phyloP scores from a whole-genome alignment of 2,113 vertebrate genomes.

The Nothocercus nigrocapillus region DNA sequence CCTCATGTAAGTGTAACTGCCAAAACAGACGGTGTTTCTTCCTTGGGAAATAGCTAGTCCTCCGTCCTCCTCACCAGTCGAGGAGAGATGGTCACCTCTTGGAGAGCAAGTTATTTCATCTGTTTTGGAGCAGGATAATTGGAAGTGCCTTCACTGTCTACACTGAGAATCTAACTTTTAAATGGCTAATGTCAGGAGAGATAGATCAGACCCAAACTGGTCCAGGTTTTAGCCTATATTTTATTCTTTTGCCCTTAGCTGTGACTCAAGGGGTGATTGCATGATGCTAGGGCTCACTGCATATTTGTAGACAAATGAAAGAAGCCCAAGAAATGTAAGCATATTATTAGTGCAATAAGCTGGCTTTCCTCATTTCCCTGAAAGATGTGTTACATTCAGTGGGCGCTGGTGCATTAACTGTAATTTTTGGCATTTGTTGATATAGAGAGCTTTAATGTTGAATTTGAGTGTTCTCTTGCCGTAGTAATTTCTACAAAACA shows the following conservation, averaged over 20 bases:
- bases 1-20: neutral
- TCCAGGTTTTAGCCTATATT: neutral
- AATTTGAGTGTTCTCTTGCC: slow-evolving; percentile 1
- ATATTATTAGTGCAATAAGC: neutral
- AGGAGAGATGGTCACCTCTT: neutral
- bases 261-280: neutral
- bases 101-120: neutral
- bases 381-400: neutral
- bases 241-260: accelerated
- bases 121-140: neutral
- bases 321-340: neutral
- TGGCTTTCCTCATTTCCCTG: neutral
- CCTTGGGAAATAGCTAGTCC: neutral
- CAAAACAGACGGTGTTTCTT: neutral
- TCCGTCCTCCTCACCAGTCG: neutral
- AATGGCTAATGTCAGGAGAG: neutral
- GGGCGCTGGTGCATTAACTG: neutral
- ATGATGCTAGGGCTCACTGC: neutral
- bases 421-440: neutral
- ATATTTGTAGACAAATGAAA: neutral
- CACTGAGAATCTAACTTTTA: neutral
- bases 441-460: neutral
- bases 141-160: neutral
- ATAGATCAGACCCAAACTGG: neutral
- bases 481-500: neutral